These are phyloP conservation scores for Standfussiana lucernea DNA, from an alignment of 2,888 invertebrate genomes.

Conservation along the genomic window DNA sequence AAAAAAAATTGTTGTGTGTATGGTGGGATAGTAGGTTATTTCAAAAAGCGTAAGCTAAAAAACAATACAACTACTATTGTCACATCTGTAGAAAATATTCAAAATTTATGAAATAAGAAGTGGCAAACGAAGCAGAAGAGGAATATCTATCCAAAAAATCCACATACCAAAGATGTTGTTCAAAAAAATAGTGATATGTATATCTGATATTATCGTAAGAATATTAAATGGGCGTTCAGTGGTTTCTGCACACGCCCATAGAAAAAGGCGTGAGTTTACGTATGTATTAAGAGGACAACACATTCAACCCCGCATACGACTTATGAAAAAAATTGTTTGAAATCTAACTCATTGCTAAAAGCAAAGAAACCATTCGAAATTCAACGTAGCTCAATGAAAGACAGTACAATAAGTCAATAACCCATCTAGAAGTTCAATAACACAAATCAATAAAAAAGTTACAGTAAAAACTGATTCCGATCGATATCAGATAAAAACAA, in stretches of 20 bases:
- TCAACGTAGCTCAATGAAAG: background rate
- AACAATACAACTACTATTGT: background rate
- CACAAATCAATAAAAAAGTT: conserved; percentile 51
- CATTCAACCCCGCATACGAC: background rate
- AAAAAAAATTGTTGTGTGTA: background rate
- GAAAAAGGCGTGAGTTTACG: background rate
- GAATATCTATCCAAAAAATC: background rate
- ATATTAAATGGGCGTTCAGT: background rate
- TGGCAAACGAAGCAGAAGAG: background rate
- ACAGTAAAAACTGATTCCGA: conserved; percentile 45
- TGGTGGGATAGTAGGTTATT: background rate
- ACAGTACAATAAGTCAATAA: conserved; percentile 40
- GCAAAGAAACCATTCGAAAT: conserved; percentile 10
- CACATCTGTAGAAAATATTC: background rate
- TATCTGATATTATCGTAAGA: background rate
- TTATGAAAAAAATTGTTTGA: background rate
- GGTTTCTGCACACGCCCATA: background rate
- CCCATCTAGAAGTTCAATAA: conserved; percentile 48
- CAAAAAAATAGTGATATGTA: background rate
- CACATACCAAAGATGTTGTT: background rate
- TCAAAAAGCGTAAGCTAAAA: background rate
- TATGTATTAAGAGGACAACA: background rate
- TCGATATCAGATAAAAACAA: conserved; percentile 51
- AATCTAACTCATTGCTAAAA: background rate
- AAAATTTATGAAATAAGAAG: background rate